A percentile compares a stretch with the other conserved stretches of the same genome.
These are phyloP conservation scores for Cyprichromis sp. DNA, from an alignment of 2,113 vertebrate species.

Conservation along the genomic window DNA sequence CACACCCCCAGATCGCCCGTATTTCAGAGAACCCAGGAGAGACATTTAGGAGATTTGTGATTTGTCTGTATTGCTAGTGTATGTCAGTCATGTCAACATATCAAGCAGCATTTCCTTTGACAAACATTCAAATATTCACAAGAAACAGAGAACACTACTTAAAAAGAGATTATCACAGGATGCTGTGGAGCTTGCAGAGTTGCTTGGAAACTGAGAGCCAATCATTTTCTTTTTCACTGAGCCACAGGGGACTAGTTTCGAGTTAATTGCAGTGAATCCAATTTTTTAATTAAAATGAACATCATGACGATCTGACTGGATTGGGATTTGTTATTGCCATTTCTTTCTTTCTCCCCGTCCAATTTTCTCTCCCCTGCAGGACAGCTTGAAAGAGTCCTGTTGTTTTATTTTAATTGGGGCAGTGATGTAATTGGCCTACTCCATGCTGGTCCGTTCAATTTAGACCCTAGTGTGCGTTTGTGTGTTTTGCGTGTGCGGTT, in stretches of 20 bases:
- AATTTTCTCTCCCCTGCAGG: slow-evolving; percentile 70
- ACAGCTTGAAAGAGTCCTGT: slow-evolving; percentile 68
- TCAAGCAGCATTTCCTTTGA: not conserved
- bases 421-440: slow-evolving; percentile 70
- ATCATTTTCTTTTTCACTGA: slow-evolving; percentile 42
- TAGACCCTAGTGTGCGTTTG: slow-evolving; percentile 34
- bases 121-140: slow-evolving; percentile 20
- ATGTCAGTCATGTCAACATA: not conserved
- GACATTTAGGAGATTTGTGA: not conserved
- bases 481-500: not conserved
- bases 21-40: not conserved
- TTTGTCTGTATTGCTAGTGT: not conserved
- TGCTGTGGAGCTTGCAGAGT: slow-evolving; percentile 27
- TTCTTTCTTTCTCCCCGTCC: slow-evolving; percentile 46
- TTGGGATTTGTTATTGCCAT: slow-evolving; percentile 65
- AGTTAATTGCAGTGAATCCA: slow-evolving; percentile 70
- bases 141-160: slow-evolving; percentile 17
- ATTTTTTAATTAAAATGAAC: slow-evolving; percentile 73
- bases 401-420: slow-evolving; percentile 73
- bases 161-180: slow-evolving; percentile 39
- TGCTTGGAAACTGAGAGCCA: slow-evolving; percentile 51
- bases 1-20: not conserved
- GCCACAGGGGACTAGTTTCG: slow-evolving; percentile 65
- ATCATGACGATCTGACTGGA: slow-evolving; percentile 66
- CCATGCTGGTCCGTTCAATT: slow-evolving; percentile 67